Evolutionary conservation across 2,888 invertebrate species (phyloP), one percentile per base, ranked within the genome.

Genomic region (Cremastinae sp.): DNA sequence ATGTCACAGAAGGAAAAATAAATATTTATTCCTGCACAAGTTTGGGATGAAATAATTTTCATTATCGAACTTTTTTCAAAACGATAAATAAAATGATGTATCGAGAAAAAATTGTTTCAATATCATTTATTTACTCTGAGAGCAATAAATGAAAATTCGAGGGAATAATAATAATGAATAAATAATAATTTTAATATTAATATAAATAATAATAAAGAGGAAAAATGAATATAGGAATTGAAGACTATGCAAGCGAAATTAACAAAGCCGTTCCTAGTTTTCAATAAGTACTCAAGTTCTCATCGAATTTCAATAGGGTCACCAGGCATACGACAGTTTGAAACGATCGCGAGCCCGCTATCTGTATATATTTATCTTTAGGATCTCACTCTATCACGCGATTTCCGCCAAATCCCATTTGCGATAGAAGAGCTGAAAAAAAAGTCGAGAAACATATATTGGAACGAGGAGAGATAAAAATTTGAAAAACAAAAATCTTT

Each of bases 271-370:
- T 7, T 12, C 43, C 47, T 55, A 35, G 47, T 53, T 64, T 49
- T 59, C 39, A 55, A 69, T 62, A 58, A 14, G 37, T 18, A 35
- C 18, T 58, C 43, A 58, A 45, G 45, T 45, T 16, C 18, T 51
- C 3, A 43, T 66, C 49, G 37, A 62, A 68, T 72, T 58, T 58
- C 56, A 58, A 68, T 75, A 39, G 61, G 45, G 45, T 56, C 71
- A 43, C 61, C 22, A 68, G 49, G 37, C 41, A 35, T 61, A 66
- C 56, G 16, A 56, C 35, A 62, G 61, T 66, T 61, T 71, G 55
- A 55, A 66, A 12, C 20, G 35, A 61, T 61, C 51, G 43, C 51
- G 43, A 28, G 47, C 53, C n/a, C 47, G 22, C 20, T 12, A 53
- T 39, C 58, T 22, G 37, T 73, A 16, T 35, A 66, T 16, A 20